Evolutionary conservation across 2,797 vertebrate genomes (phyloP).

Genomic region (Sebastolobus altivelis): DNA sequence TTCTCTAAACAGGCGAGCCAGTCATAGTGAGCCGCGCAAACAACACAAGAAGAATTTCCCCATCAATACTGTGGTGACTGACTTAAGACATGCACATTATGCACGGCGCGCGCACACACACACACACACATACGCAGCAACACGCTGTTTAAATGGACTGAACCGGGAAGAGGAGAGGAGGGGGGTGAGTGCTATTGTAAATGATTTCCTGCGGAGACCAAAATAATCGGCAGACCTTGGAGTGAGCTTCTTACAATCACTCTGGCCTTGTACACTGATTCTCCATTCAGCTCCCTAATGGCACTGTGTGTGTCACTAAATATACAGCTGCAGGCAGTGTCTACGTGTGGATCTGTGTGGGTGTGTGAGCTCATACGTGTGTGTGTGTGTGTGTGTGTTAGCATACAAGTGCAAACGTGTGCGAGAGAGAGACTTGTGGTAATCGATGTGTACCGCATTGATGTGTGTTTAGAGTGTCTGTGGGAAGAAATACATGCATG

Average conservation of each 20-base stretch:
- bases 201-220: constrained; percentile 82
- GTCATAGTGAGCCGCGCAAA: constrained; percentile 46
- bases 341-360: constrained; percentile 32
- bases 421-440: not conserved
- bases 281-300: constrained; percentile 70
- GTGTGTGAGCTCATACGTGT: constrained; percentile 30
- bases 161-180: constrained; percentile 32
- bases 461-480: constrained; percentile 40
- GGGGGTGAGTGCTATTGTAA: constrained; percentile 74
- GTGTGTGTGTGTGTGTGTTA: constrained; percentile 9
- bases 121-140: constrained; percentile 36
- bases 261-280: constrained; percentile 77
- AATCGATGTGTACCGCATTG: constrained; percentile 40
- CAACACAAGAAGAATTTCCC: constrained; percentile 57
- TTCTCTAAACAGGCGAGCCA: constrained; percentile 71
- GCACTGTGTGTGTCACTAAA: constrained; percentile 67
- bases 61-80: constrained; percentile 52
- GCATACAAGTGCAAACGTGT: not conserved
- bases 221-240: constrained; percentile 83
- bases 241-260: constrained; percentile 80
- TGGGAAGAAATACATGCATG: constrained; percentile 36
- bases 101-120: not conserved
- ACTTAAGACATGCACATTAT: constrained; percentile 43
- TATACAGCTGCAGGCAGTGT: constrained; percentile 69
- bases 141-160: constrained; percentile 64